phyloP scores from a whole-genome alignment of 2,797 vertebrate genomes.

The Heliangelus exortis region DNA sequence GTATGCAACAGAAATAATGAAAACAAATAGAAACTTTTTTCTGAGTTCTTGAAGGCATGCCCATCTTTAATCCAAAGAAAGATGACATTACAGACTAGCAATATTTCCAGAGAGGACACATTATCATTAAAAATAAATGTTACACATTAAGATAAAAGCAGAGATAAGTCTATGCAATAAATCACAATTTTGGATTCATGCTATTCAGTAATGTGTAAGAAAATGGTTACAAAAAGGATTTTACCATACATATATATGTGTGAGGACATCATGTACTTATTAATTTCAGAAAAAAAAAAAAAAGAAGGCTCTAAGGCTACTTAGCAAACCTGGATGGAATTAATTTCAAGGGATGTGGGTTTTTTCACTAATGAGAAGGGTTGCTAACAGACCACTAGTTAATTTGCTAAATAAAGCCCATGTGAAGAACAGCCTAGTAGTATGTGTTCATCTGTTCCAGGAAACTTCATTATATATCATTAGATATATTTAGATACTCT shows the following conservation, averaged over 20 bases:
- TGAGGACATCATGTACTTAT: not conserved
- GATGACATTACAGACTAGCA: not conserved
- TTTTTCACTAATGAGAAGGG: not conserved
- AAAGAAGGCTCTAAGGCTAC: not conserved
- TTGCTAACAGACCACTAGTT: not conserved
- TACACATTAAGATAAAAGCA: constrained; percentile 11
- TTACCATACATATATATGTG: not conserved
- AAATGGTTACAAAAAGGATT: constrained; percentile 19
- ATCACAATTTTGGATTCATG: not conserved
- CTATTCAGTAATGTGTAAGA: not conserved
- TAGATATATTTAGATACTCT: not conserved
- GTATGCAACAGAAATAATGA: not conserved
- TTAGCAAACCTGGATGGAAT: not conserved
- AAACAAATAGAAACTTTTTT: not conserved
- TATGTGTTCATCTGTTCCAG: not conserved
- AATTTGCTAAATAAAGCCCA: not conserved
- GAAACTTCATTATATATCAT: not conserved
- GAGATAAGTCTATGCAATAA: not conserved
- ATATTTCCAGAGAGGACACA: constrained; percentile 13
- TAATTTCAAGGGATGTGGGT: not conserved
- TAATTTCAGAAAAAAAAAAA: not conserved
- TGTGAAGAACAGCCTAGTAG: not conserved
- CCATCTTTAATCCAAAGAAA: not conserved
- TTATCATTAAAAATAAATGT: constrained; percentile 63
- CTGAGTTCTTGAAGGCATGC: not conserved